Evolutionary conservation across 1,140 invertebrate species (phyloP).

Genomic region (Sarcophaga peregrina): DNA sequence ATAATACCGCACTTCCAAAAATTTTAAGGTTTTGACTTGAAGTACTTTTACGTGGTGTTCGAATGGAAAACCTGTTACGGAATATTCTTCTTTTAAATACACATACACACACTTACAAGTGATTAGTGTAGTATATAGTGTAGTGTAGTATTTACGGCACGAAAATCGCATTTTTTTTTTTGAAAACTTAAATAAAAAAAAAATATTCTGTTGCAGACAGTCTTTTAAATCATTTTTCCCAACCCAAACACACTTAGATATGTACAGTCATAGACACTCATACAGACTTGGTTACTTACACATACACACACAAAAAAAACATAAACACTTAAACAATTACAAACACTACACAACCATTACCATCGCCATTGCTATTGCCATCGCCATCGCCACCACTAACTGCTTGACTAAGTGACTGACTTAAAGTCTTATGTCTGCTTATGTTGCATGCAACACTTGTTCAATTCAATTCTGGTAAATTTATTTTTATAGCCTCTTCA

Average conservation of each 20-base stretch:
- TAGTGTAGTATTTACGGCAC: too few relatives aligned
- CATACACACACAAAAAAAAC: not conserved
- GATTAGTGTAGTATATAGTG: too few relatives aligned
- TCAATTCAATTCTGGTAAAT: constrained; percentile 25
- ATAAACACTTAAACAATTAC: not conserved
- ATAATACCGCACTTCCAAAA: too few relatives aligned
- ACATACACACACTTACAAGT: too few relatives aligned
- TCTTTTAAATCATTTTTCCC: too few relatives aligned
- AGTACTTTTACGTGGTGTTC: constrained; percentile 4
- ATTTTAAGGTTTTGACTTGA: not conserved
- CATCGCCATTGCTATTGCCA: too few relatives aligned
- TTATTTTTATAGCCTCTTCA: constrained; percentile 22
- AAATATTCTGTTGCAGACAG: too few relatives aligned
- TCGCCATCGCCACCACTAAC: not conserved
- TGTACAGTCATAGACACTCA: too few relatives aligned
- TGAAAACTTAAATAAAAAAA: too few relatives aligned
- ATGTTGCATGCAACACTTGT: constrained; percentile 26
- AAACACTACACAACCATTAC: not conserved
- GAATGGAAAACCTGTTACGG: not conserved
- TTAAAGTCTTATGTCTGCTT: constrained; percentile 20
- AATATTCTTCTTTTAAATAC: too few relatives aligned
- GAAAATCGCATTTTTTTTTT: too few relatives aligned
- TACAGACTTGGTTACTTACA: not conserved
- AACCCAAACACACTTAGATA: too few relatives aligned
- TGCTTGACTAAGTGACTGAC: not conserved